Evolutionary conservation across 2,797 vertebrate genomes (phyloP).

Genomic region (Urosaurus nigricauda): DNA sequence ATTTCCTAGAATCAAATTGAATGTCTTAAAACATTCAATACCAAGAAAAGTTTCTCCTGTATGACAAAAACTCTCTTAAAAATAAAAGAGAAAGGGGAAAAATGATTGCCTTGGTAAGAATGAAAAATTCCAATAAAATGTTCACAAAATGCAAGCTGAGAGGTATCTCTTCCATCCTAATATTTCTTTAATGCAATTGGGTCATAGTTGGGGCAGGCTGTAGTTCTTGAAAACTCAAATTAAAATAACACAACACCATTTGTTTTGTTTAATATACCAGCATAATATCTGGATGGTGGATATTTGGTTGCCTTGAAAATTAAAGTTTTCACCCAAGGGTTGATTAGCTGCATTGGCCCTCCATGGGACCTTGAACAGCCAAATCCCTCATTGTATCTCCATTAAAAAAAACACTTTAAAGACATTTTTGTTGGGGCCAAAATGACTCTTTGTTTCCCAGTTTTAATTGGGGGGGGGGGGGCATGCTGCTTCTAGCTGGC

Average conservation of each 20-base stretch:
- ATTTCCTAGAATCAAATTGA: conserved; percentile 60
- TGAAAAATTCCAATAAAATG: background rate
- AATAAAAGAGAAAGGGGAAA: background rate
- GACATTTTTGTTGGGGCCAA: background rate
- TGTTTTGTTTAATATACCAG: background rate
- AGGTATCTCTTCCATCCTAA: background rate
- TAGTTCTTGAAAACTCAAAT: background rate
- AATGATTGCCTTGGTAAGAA: background rate
- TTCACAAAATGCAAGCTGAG: background rate
- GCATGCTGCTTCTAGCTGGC: too few relatives aligned
- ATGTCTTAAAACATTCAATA: conserved; percentile 32
- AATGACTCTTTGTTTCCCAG: too few relatives aligned
- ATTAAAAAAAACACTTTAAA: background rate
- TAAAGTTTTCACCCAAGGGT: too few relatives aligned
- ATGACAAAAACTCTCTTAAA: conserved; percentile 33
- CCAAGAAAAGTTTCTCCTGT: conserved; percentile 15
- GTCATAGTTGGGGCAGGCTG: background rate
- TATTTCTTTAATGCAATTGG: background rate
- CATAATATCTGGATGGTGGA: background rate
- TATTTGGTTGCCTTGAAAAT: background rate
- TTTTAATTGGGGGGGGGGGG: too few relatives aligned
- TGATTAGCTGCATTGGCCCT: too few relatives aligned
- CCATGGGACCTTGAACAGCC: too few relatives aligned
- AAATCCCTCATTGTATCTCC: too few relatives aligned
- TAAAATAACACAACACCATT: background rate